Evolutionary conservation across 2,888 invertebrate species (phyloP), one percentile per base, ranked within the genome.

Genomic region (Saturnia japonica): DNA sequence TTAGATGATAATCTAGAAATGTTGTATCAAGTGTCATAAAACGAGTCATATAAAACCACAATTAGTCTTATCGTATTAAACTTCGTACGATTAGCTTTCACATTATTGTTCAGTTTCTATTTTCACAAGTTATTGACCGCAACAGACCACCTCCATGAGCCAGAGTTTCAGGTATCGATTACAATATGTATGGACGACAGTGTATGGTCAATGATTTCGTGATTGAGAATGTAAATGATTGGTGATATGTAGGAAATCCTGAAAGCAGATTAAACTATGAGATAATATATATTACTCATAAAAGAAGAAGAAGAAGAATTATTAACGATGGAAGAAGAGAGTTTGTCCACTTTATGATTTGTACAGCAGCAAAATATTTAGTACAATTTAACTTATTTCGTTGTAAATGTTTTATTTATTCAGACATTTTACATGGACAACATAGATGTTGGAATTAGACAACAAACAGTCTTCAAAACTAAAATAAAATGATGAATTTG

Each of bases 51-150:
- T 60, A 60, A 62, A 64, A n/a, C 64, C 64, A 40, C 64, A 64
- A 19, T 16, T 28, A 40, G 40, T 64, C 64, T 40, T 40, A 40
- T 40, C 16, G 64, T 16, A 64, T 64, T 40, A 64, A 64, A 19
- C 40, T 64, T 19, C 40, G 8, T 64, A 64, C 40, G 64, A 25
- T 40, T 19, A 64, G 40, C 64, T 64, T 64, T 64, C 64, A 64
- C 64, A 64, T 64, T 40, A 64, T 64, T 64, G 40, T 64, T 40
- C 64, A 64, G 62, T 64, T 64, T 40, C 16, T 64, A 64, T 64
- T 64, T 64, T 64, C 40, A 64, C 40, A 34, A 34, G 64, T 64
- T 64, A n/a, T 40, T 40, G 40, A 40, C 64, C 64, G 64, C 40
- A 40, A 64, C n/a, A 40, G 64, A 40, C n/a, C 1, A 64, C n/a